Evolutionary conservation across 2,113 vertebrate genomes (phyloP).

Genomic region (Lepus europaeus): DNA sequence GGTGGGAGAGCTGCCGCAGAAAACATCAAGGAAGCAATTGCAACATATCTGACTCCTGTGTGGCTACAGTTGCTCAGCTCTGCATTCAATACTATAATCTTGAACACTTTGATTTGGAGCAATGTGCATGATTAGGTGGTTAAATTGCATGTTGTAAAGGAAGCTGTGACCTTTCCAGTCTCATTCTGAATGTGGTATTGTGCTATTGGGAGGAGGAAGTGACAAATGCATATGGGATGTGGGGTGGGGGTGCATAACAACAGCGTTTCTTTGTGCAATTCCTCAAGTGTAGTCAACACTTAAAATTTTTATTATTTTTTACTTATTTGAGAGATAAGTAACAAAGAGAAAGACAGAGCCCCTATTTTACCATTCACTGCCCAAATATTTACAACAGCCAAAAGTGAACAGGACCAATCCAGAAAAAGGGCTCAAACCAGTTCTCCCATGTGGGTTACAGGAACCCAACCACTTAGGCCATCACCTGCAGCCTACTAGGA

Average conservation of each 20-base stretch:
- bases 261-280: conserved; percentile 32
- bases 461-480: no score
- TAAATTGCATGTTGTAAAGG: conserved; percentile 77
- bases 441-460: no score
- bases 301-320: neutral
- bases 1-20: conserved; percentile 58
- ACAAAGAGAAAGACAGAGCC: no score
- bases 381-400: no score
- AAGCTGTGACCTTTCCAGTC: conserved; percentile 81
- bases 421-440: no score
- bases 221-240: neutral
- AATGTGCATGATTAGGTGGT: conserved; percentile 74
- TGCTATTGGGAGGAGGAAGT: conserved; percentile 27
- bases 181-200: conserved; percentile 43
- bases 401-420: no score
- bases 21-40: conserved; percentile 31
- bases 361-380: no score
- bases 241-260: neutral
- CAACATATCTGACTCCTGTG: neutral
- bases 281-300: conserved; percentile 11
- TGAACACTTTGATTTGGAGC: conserved; percentile 68
- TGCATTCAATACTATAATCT: conserved; percentile 71
- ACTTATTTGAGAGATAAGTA: no score
- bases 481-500: no score
- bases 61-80: neutral